phyloP scores from a whole-genome alignment of 2,113 vertebrate genomes.

The Neotoma lepida region DNA sequence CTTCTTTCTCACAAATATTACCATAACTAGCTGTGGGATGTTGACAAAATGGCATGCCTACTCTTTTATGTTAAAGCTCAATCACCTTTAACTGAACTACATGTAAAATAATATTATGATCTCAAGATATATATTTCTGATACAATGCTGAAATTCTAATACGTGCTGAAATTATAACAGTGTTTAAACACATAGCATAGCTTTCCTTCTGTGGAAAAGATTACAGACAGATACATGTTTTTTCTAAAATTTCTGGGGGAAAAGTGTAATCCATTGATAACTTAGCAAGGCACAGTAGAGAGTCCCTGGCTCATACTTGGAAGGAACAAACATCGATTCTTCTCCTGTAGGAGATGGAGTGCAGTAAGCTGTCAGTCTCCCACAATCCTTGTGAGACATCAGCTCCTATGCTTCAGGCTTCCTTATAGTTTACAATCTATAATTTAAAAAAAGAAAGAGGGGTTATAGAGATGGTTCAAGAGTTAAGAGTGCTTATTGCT shows the following conservation, averaged over 20 bases:
- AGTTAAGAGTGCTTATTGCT: no score
- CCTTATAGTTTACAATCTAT: background rate
- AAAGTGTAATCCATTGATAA: background rate
- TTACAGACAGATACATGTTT: background rate
- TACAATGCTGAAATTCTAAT: background rate
- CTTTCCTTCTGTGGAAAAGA: slow-evolving; percentile 25
- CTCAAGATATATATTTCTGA: slow-evolving; percentile 23
- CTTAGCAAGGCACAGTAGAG: background rate
- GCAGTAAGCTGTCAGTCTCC: background rate
- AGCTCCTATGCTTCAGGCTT: background rate
- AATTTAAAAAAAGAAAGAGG: background rate
- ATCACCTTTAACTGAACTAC: background rate
- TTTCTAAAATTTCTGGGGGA: background rate
- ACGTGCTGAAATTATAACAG: background rate
- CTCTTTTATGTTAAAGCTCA: background rate
- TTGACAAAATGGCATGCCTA: background rate
- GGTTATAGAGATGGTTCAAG: background rate
- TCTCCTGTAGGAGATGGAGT: background rate
- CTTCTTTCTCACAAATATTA: slow-evolving; percentile 34
- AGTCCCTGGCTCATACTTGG: background rate
- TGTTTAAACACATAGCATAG: background rate
- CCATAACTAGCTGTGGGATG: background rate
- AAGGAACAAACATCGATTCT: background rate
- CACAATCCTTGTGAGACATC: background rate
- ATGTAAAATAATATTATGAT: slow-evolving; percentile 31